A percentile compares a stretch with the other conserved stretches of the same genome.
These are phyloP conservation scores for Danio aesculapii DNA, from an alignment of 2,797 vertebrate genomes.

Conservation along the genomic window DNA sequence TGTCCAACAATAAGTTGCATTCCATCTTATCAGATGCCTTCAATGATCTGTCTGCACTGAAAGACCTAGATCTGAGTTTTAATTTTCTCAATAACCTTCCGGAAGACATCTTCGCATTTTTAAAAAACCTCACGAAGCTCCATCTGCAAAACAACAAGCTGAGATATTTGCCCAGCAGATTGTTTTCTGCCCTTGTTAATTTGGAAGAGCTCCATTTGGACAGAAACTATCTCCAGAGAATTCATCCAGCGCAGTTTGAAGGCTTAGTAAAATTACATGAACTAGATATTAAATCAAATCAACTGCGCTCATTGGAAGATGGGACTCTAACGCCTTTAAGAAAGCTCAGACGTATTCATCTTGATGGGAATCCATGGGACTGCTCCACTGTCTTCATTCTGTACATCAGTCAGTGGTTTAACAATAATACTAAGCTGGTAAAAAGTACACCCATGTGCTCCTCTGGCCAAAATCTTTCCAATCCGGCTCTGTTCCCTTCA, in stretches of 20 bases:
- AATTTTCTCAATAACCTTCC: constrained; percentile 65
- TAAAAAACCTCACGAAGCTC: constrained; percentile 64
- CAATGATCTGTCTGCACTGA: constrained; percentile 53
- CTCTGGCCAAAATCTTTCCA: background rate
- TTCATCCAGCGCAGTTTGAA: constrained; percentile 61
- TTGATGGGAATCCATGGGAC: constrained; percentile 72
- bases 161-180: constrained; percentile 38
- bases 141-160: constrained; percentile 71
- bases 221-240: constrained; percentile 63
- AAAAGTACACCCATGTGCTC: constrained; percentile 59
- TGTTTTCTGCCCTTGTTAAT: constrained; percentile 58
- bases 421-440: constrained; percentile 48
- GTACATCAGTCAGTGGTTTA: constrained; percentile 71
- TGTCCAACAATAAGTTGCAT: constrained; percentile 65
- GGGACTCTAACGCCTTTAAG: constrained; percentile 63
- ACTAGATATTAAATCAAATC: constrained; percentile 71
- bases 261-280: constrained; percentile 63
- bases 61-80: constrained; percentile 67
- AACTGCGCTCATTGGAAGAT: constrained; percentile 54
- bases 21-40: constrained; percentile 57
- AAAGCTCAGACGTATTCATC: constrained; percentile 52
- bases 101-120: constrained; percentile 52
- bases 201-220: constrained; percentile 72
- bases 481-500: constrained; percentile 32
- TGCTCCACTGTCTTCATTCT: constrained; percentile 59